These are phyloP conservation scores for Bos taurus DNA, from an alignment of 2,113 vertebrate species.

Conservation along the genomic window DNA sequence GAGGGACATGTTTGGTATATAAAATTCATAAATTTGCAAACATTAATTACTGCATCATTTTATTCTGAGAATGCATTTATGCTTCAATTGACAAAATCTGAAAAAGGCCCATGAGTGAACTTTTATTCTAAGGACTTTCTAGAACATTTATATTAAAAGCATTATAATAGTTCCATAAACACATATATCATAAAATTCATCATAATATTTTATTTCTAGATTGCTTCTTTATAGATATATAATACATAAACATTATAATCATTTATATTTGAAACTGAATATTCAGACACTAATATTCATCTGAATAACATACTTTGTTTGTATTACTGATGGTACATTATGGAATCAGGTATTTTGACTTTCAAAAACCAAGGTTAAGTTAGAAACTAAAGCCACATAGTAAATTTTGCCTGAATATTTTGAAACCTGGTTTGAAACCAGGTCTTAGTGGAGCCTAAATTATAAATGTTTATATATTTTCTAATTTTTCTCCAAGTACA, in stretches of 20 bases:
- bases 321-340: background rate
- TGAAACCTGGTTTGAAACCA: background rate
- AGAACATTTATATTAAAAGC: background rate
- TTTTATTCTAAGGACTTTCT: background rate
- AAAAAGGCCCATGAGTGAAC: background rate
- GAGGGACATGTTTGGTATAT: background rate
- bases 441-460: background rate
- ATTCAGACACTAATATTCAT: background rate
- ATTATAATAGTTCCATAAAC: background rate
- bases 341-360: background rate
- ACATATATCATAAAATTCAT: background rate
- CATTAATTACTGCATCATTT: background rate
- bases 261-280: background rate
- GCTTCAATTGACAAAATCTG: background rate
- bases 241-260: background rate
- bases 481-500: background rate
- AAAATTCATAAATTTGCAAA: background rate
- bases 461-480: background rate
- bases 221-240: background rate
- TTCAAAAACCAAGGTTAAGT: conserved; percentile 3
- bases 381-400: background rate
- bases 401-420: background rate
- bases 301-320: background rate
- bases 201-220: background rate
- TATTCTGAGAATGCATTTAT: background rate